Percentiles rank a stretch among this genome's conserved stretches.
phyloP scores from a whole-genome alignment of 2,888 invertebrate species.

The Temnothorax ravouxi region DNA sequence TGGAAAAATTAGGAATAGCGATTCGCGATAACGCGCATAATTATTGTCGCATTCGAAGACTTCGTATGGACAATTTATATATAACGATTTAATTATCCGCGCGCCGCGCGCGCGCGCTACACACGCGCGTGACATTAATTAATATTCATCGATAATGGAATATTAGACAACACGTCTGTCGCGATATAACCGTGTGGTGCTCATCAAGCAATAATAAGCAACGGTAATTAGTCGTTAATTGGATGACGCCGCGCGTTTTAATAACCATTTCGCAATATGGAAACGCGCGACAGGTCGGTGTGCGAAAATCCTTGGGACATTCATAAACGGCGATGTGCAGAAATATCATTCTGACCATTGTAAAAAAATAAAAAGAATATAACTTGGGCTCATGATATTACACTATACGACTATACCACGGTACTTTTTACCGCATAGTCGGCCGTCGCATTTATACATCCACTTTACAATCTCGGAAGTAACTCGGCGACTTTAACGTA shows the following conservation, averaged over 20 bases:
- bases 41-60: slow-evolving; percentile 22
- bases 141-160: slow-evolving; percentile 56
- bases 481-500: slow-evolving; percentile 45
- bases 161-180: slow-evolving; percentile 54
- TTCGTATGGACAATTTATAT: slow-evolving; percentile 31
- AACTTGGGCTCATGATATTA: not conserved
- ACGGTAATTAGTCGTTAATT: slow-evolving; percentile 49
- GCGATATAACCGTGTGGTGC: slow-evolving; percentile 26
- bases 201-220: slow-evolving; percentile 55
- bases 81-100: slow-evolving; percentile 53
- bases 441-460: not conserved
- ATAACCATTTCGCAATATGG: slow-evolving; percentile 41
- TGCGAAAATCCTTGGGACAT: slow-evolving; percentile 31
- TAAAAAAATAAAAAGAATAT: not conserved
- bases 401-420: not conserved
- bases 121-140: slow-evolving; percentile 42
- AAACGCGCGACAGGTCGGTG: slow-evolving; percentile 10
- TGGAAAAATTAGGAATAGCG: slow-evolving; percentile 8
- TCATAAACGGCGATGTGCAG: not conserved
- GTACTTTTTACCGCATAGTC: not conserved
- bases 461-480: slow-evolving; percentile 10
- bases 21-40: slow-evolving; percentile 28
- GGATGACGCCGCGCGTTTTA: slow-evolving; percentile 49
- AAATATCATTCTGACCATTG: too few relatives aligned
- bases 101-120: not conserved